phyloP scores from a whole-genome alignment of 2,888 invertebrate species.

The Morpho deidamia region DNA sequence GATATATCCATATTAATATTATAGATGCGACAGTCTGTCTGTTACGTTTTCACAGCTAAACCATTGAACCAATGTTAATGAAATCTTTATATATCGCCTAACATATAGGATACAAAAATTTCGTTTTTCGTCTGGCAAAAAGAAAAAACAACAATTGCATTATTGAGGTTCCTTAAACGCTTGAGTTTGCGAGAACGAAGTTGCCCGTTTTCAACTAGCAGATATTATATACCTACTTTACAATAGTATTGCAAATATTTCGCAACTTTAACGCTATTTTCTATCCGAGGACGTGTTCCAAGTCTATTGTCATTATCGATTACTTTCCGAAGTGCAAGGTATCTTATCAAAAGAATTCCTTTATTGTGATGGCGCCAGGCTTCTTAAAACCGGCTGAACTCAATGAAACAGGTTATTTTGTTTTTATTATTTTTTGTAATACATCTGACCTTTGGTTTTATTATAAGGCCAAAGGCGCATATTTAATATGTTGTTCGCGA shows the following conservation, averaged over 20 bases:
- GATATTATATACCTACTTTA: no score
- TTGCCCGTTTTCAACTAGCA: no score
- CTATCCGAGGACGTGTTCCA: not conserved
- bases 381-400: constrained; percentile 3
- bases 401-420: constrained; percentile 16
- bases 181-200: no score
- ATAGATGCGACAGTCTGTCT: no score
- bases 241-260: not conserved
- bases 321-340: not conserved
- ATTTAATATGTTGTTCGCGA: not conserved
- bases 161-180: no score
- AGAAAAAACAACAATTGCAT: no score
- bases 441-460: constrained; percentile 17
- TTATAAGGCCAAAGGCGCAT: constrained; percentile 14
- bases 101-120: no score
- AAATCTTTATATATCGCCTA: no score
- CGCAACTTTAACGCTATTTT: not conserved
- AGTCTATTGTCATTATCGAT: not conserved
- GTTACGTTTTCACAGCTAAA: no score
- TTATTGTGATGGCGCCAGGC: constrained; percentile 16
- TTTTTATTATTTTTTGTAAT: constrained; percentile 16
- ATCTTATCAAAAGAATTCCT: constrained; percentile 11
- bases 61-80: no score
- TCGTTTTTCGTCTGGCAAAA: no score
- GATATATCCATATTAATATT: no score